Percentiles rank a stretch among this genome's conserved stretches.
Conservation (phyloP, 1,140 invertebrate genomes). For the Potamilus streckersoni region DNA sequence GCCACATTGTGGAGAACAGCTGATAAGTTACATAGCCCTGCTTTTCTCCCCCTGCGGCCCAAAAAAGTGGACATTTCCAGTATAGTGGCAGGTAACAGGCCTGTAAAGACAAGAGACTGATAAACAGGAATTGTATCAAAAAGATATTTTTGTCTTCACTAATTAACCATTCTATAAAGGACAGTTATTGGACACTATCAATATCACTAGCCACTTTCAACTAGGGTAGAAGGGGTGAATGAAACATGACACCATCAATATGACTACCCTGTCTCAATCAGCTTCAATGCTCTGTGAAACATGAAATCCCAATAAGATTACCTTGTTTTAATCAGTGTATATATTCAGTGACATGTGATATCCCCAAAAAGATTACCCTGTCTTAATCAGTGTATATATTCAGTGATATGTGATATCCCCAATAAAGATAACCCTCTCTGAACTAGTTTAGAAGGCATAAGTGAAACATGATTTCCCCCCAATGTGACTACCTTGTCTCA, state of each 20-base stretch:
- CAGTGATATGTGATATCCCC: too few species aligned
- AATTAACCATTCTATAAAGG: neutral
- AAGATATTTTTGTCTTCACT: neutral
- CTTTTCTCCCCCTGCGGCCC: constrained; percentile 82
- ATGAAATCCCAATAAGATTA: too few species aligned
- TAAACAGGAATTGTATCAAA: neutral
- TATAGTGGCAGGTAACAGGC: constrained; percentile 79
- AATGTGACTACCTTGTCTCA: too few species aligned
- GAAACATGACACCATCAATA: constrained; percentile 2
- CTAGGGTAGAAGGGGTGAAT: neutral
- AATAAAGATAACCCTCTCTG: too few species aligned
- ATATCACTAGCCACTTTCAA: neutral
- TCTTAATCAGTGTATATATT: neutral
- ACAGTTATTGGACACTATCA: neutral
- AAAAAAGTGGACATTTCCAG: constrained; percentile 94
- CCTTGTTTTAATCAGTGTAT: too few species aligned
- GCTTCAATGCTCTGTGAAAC: too few species aligned
- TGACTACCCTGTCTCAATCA: neutral
- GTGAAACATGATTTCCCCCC: too few species aligned
- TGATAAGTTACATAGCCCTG: constrained; percentile 80
- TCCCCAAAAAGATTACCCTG: neutral
- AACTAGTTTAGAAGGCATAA: too few species aligned
- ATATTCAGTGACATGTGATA: too few species aligned
- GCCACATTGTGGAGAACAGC: constrained; percentile 90
- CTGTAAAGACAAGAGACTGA: constrained; percentile 45